Evolutionary conservation across 2,113 vertebrate species (phyloP).

Genomic region (Neogale vison): DNA sequence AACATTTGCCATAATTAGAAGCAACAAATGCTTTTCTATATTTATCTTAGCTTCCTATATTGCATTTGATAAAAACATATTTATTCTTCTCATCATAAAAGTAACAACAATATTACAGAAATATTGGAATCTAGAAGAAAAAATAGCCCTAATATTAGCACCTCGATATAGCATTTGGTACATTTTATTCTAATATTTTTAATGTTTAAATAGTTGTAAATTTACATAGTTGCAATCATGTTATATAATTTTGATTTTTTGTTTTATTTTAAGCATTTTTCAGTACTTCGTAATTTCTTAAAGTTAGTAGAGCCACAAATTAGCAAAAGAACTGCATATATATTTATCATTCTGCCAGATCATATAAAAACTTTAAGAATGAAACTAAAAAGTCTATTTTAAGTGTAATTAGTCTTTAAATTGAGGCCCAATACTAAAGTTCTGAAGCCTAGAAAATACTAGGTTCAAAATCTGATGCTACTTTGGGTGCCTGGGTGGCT

Average conservation of each 20-base stretch:
- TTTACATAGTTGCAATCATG: background rate
- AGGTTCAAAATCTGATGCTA: background rate
- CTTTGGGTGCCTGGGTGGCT: background rate
- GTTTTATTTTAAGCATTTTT: slow-evolving; percentile 1
- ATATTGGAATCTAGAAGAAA: background rate
- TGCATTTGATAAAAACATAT: slow-evolving; percentile 28
- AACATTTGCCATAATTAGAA: slow-evolving; percentile 49
- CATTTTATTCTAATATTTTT: background rate
- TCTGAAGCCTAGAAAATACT: slow-evolving; percentile 1
- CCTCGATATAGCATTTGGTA: background rate
- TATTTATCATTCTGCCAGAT: background rate
- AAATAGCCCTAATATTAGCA: background rate
- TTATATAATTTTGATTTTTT: background rate
- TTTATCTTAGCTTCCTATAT: slow-evolving; percentile 23
- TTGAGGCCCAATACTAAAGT: background rate
- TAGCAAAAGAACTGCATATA: background rate
- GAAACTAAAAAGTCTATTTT: background rate
- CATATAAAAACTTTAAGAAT: slow-evolving; percentile 36
- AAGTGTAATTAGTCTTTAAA: background rate
- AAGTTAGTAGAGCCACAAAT: slow-evolving; percentile 11
- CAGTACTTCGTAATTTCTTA: background rate
- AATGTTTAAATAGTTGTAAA: background rate
- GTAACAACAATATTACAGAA: background rate
- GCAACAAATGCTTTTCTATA: background rate
- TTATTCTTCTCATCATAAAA: slow-evolving; percentile 29